Conservation (phyloP, 2,797 vertebrate genomes). For the Crocodylus rhombifer region DNA sequence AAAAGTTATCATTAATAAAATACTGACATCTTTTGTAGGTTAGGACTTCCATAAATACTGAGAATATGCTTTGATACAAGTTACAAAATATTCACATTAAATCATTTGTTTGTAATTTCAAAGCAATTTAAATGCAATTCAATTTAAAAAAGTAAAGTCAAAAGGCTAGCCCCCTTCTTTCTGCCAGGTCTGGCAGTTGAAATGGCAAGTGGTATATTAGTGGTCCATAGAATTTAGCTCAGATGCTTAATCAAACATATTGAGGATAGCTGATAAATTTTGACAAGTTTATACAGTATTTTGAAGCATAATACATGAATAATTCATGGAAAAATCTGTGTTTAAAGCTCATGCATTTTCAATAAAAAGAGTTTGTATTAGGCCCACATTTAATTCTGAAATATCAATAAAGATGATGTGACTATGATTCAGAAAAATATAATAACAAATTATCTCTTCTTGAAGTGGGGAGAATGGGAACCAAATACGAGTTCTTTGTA, state of each 20-base stretch:
- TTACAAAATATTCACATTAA: slow-evolving; percentile 19
- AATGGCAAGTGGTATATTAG: background rate
- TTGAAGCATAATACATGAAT: slow-evolving; percentile 6
- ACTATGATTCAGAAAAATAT: background rate
- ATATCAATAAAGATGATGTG: background rate
- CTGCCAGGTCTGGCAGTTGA: background rate
- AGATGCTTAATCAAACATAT: background rate
- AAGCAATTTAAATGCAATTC: background rate
- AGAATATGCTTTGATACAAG: background rate
- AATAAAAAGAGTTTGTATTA: background rate
- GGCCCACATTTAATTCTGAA: background rate
- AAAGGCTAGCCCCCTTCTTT: background rate
- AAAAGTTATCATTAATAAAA: slow-evolving; percentile 54
- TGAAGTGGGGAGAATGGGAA: background rate
- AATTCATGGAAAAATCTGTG: background rate
- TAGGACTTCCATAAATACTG: slow-evolving; percentile 29
- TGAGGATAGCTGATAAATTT: background rate
- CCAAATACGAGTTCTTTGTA: background rate
- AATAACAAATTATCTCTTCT: background rate
- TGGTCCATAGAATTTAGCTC: background rate
- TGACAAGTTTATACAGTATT: background rate
- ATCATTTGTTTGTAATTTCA: slow-evolving; percentile 23
- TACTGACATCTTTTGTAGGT: slow-evolving; percentile 55
- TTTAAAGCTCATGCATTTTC: background rate
- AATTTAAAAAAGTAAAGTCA: background rate